Evolutionary conservation across 2,888 invertebrate species (phyloP).

Genomic region (Rosalia funebris): DNA sequence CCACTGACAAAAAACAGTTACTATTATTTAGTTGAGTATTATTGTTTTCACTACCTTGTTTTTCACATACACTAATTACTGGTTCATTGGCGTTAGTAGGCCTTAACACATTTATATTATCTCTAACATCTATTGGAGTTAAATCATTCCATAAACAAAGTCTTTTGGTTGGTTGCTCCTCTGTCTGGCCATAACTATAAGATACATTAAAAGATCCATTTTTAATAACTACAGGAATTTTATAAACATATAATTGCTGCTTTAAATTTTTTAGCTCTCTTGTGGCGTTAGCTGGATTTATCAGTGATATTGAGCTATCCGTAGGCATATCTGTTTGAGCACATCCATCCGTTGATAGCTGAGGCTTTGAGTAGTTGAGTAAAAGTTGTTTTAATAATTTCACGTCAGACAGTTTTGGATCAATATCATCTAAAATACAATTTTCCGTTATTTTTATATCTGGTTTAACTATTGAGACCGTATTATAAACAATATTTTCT

Average conservation of each 20-base stretch:
- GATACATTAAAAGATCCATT: slow-evolving; percentile 21
- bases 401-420: slow-evolving; percentile 33
- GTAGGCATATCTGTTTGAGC: slow-evolving; percentile 17
- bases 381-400: slow-evolving; percentile 39
- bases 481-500: slow-evolving; percentile 9
- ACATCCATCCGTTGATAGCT: not conserved
- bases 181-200: slow-evolving; percentile 4
- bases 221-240: slow-evolving; percentile 16
- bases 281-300: not conserved
- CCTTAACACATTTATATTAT: not conserved
- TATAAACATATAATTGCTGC: slow-evolving; percentile 12
- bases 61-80: not conserved
- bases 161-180: not conserved
- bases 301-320: slow-evolving; percentile 3
- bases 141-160: slow-evolving; percentile 27
- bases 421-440: slow-evolving; percentile 26
- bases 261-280: slow-evolving; percentile 21
- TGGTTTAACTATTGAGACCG: slow-evolving; percentile 34
- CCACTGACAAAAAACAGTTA: too few species aligned
- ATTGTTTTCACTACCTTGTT: not conserved
- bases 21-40: not conserved
- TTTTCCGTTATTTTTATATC: slow-evolving; percentile 40
- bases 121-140: slow-evolving; percentile 14
- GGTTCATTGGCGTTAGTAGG: not conserved
- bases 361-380: not conserved